A percentile compares a stretch with the other conserved stretches of the same genome.
Conservation (phyloP, 2,113 vertebrate species). For the Sylvilagus bachmani region DNA sequence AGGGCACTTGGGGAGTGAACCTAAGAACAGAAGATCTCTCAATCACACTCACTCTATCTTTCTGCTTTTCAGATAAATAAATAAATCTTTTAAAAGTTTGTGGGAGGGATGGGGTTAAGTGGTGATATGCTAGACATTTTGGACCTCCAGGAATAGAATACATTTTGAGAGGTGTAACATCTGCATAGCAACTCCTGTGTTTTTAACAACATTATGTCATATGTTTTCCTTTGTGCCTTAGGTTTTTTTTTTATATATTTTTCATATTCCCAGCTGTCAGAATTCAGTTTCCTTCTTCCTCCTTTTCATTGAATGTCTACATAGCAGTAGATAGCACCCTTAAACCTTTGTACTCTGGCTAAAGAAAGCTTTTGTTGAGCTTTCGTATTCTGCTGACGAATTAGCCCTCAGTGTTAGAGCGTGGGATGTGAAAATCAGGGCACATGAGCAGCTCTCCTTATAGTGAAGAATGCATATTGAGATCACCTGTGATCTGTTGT, state of each 20-base stretch:
- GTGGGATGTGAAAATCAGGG: constrained; percentile 20
- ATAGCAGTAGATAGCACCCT: background rate
- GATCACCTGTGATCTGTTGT: background rate
- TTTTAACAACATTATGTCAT: constrained; percentile 40
- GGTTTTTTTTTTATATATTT: constrained; percentile 45
- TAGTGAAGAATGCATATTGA: constrained; percentile 47
- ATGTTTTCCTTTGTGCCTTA: constrained; percentile 52
- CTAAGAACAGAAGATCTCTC: too few species aligned
- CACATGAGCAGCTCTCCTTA: background rate
- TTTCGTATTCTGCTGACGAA: constrained; percentile 52
- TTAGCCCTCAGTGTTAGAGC: constrained; percentile 25
- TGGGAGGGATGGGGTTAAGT: constrained; percentile 38
- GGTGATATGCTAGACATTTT: background rate
- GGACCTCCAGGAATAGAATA: constrained; percentile 46
- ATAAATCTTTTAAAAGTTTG: background rate
- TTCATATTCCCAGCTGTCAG: constrained; percentile 30
- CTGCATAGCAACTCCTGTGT: constrained; percentile 23
- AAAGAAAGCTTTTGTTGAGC: constrained; percentile 33
- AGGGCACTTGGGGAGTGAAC: too few species aligned
- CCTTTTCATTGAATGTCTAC: constrained; percentile 38
- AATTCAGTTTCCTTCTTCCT: constrained; percentile 42
- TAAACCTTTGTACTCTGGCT: constrained; percentile 61
- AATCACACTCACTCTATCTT: too few species aligned
- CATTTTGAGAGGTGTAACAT: constrained; percentile 34
- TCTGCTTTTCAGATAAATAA: too few species aligned